Base-by-base conservation (phyloP, 1,140 invertebrate genomes). In the Anadara kagoshimensis region DNA sequence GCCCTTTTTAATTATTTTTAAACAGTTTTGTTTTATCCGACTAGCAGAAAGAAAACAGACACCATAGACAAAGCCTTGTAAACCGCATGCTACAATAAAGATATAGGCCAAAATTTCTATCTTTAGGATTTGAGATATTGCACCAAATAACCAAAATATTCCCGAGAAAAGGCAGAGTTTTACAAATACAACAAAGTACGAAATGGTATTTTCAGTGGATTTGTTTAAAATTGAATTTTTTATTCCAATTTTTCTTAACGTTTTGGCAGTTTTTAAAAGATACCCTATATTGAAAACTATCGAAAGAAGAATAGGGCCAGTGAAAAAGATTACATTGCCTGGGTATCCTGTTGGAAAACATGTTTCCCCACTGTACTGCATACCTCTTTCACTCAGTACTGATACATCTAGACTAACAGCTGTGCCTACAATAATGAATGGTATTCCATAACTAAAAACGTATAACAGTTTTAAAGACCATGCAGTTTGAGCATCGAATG, bases 271-370 rank as follows among this genome's bases (percentile, higher is more conserved):
- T 0, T 22, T 11, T 10, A 62, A 10, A 18, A 62, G 26, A 24
- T 22, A 47, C 10, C 22, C n/a, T 22, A 22, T 4, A 24, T 62
- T 62, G 4, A 44, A 5, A 4, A 45, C n/a, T 45, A 62, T 24
- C 1, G n/a, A 44, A 22, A 22, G 5, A 7, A 62, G 8, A 24
- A 62, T 45, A 14, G 59, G 43, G 1, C 59, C 59, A 22, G 59
- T 2, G 12, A 62, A 10, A 24, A 62, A 62, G 4, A 45, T 18
- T 10, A 62, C 0, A 45, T 62, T 62, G 1, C n/a, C 59, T 5
- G 59, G 59, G 18, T 62, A 62, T 45, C 5, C 3, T 10, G 18
- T 44, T 24, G 59, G 59, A 36, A 62, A 62, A 24, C 59, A 62
- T 45, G 47, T 22, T 3, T 59, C 36, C 43, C 36, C 36, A 24